Evolutionary conservation across 1,140 invertebrate genomes (phyloP).

Genomic region (Hycleus phaleratus): DNA sequence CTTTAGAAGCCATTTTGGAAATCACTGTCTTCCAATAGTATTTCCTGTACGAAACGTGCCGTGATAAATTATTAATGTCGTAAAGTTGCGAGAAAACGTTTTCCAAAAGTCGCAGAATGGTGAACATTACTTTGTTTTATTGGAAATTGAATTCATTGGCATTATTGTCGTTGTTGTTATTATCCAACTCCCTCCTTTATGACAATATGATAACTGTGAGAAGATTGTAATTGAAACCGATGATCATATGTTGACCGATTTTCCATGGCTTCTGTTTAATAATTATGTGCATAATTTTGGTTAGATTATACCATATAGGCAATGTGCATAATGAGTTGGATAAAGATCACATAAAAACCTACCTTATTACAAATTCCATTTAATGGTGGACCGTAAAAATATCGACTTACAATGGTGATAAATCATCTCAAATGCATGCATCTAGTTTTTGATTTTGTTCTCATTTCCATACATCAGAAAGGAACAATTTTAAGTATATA

Average conservation of each 20-base stretch:
- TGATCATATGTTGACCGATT: too few relatives aligned
- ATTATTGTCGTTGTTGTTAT: too few relatives aligned
- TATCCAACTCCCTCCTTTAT: too few relatives aligned
- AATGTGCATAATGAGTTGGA: neutral
- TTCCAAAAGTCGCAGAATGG: too few relatives aligned
- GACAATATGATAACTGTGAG: neutral
- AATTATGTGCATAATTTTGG: too few relatives aligned
- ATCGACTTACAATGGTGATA: conserved; percentile 20
- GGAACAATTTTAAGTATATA: conserved; percentile 18
- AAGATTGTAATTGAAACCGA: neutral
- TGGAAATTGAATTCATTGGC: too few relatives aligned
- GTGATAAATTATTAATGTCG: conserved; percentile 11
- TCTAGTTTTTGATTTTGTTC: conserved; percentile 3
- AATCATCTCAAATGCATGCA: conserved; percentile 16
- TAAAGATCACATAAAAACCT: neutral
- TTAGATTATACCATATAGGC: too few relatives aligned
- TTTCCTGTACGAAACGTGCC: neutral
- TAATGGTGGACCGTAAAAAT: conserved; percentile 11
- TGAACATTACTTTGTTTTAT: too few relatives aligned
- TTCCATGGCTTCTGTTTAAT: too few relatives aligned
- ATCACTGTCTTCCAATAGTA: conserved; percentile 8
- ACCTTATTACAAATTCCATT: conserved; percentile 14
- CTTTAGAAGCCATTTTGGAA: conserved; percentile 12
- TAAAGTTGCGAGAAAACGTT: neutral
- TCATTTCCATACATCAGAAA: conserved; percentile 21